A percentile compares a stretch with the other conserved stretches of the same genome.
phyloP scores from a whole-genome alignment of 2,888 invertebrate genomes.

The Coronaproctus castanopsis region DNA sequence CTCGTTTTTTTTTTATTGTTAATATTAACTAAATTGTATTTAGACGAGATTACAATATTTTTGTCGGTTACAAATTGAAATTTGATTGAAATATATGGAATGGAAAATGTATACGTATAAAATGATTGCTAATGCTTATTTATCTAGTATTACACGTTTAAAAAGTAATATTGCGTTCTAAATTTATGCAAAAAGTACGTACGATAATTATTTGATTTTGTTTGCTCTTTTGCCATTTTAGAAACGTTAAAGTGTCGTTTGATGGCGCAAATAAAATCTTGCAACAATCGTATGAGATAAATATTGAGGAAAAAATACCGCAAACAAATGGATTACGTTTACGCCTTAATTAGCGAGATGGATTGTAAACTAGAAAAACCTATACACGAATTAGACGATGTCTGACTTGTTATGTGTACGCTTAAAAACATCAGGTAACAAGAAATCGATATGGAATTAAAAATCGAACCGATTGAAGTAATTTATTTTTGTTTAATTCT shows the following conservation, averaged over 20 bases:
- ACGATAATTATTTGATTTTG: constrained; percentile 16
- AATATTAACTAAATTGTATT: no score
- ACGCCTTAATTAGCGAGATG: constrained; percentile 79
- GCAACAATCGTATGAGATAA: constrained; percentile 59
- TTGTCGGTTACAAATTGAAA: neutral
- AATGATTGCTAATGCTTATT: no score
- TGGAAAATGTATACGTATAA: no score
- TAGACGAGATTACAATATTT: no score
- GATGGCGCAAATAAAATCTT: constrained; percentile 58
- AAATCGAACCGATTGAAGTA: constrained; percentile 81
- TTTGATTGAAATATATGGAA: neutral
- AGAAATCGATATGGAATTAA: constrained; percentile 86
- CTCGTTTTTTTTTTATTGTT: no score
- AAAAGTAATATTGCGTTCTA: no score
- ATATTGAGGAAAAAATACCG: constrained; percentile 75
- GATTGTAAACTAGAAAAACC: constrained; percentile 71
- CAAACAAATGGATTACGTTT: constrained; percentile 81
- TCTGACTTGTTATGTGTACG: constrained; percentile 80
- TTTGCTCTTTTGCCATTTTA: constrained; percentile 18
- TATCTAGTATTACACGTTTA: no score
- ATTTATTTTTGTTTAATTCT: no score
- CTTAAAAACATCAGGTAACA: constrained; percentile 80
- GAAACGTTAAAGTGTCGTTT: constrained; percentile 58
- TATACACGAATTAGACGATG: constrained; percentile 81
- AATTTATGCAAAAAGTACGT: no score